phyloP scores from a whole-genome alignment of 2,888 invertebrate genomes.

The Cerceris ruficornis region DNA sequence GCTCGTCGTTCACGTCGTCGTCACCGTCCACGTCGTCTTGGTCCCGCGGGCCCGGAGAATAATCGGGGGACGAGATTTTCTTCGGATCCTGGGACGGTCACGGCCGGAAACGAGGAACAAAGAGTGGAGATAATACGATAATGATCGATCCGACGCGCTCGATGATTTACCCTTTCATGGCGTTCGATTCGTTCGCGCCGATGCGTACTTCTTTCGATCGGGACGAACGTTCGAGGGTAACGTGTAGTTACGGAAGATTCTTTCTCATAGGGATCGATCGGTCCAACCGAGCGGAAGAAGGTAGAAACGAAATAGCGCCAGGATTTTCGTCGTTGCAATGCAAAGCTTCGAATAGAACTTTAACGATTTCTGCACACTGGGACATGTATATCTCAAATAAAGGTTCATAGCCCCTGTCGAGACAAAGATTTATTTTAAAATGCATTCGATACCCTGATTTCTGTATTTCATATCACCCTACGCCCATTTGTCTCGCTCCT shows the following conservation, averaged over 20 bases:
- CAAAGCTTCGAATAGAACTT: too few relatives aligned
- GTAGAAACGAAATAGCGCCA: too few relatives aligned
- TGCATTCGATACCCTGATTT: too few relatives aligned
- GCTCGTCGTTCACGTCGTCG: slow-evolving; percentile 25
- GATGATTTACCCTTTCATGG: neutral
- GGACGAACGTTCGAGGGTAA: slow-evolving; percentile 1
- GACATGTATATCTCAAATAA: too few relatives aligned
- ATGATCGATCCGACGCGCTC: slow-evolving; percentile 22
- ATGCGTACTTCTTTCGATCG: neutral
- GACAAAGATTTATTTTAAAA: too few relatives aligned
- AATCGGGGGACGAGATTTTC: slow-evolving; percentile 21
- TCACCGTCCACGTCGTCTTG: slow-evolving; percentile 26
- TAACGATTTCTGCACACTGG: too few relatives aligned
- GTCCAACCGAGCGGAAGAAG: too few relatives aligned
- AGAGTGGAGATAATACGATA: slow-evolving; percentile 26
- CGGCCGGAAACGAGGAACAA: slow-evolving; percentile 25
- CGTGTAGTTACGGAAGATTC: neutral
- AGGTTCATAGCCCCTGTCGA: too few relatives aligned
- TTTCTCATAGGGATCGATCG: too few relatives aligned
- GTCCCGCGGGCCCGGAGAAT: slow-evolving; percentile 3
- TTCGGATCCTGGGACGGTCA: slow-evolving; percentile 2
- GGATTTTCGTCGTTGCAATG: too few relatives aligned
- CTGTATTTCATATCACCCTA: too few relatives aligned
- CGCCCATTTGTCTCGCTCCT: too few relatives aligned
- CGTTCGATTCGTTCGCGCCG: neutral